These are phyloP conservation scores for Mesoclemmys tuberculata DNA, from an alignment of 2,113 vertebrate species.

Conservation along the genomic window DNA sequence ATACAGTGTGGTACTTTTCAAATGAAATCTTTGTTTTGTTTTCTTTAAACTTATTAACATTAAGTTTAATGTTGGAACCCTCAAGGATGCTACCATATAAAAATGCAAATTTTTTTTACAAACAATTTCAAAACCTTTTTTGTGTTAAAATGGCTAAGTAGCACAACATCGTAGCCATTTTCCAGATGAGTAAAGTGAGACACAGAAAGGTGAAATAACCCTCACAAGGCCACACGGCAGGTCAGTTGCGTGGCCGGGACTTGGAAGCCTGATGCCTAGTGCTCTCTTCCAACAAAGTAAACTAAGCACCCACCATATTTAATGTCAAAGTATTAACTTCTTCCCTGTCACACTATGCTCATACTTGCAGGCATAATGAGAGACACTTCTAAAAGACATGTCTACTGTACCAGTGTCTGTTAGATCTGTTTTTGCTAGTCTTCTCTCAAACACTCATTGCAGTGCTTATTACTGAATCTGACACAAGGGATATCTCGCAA, in stretches of 20 bases:
- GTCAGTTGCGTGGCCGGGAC: neutral
- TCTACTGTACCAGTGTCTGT: slow-evolving; percentile 28
- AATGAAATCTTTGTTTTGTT: neutral
- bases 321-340: neutral
- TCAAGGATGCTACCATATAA: neutral
- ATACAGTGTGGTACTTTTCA: neutral
- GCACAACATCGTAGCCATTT: neutral
- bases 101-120: neutral
- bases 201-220: neutral
- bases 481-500: slow-evolving; percentile 41
- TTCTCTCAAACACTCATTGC: slow-evolving; percentile 51
- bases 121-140: neutral
- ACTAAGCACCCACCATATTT: neutral
- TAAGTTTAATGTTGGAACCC: neutral
- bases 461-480: slow-evolving; percentile 36
- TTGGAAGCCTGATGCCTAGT: neutral
- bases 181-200: neutral
- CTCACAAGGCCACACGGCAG: neutral
- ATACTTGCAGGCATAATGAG: neutral
- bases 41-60: neutral
- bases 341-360: rapidly evolving
- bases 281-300: neutral
- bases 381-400: slow-evolving; percentile 17
- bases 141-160: neutral
- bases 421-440: slow-evolving; percentile 49